These are phyloP conservation scores for Acromyrmex charruanus DNA, from an alignment of 1,140 invertebrate genomes.

Conservation along the genomic window DNA sequence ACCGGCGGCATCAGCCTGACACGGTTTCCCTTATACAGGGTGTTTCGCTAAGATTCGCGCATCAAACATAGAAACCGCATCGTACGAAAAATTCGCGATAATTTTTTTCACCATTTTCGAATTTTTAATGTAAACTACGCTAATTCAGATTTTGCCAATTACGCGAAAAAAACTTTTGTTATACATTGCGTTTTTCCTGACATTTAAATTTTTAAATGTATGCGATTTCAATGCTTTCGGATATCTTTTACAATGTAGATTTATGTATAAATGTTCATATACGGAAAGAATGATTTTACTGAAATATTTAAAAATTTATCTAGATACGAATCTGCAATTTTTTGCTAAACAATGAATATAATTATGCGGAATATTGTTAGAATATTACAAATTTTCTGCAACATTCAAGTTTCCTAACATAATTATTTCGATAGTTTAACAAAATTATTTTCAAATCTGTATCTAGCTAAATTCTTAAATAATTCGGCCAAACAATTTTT, in stretches of 20 bases:
- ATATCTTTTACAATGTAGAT: background rate
- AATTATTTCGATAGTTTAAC: too few species aligned
- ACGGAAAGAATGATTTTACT: too few species aligned
- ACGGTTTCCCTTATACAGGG: conserved; percentile 61
- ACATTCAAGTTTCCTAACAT: too few species aligned
- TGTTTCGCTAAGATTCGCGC: conserved; percentile 21
- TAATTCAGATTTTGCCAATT: background rate
- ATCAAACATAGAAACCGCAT: background rate
- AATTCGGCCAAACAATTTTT: too few species aligned
- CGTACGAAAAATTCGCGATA: background rate
- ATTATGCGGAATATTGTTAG: too few species aligned
- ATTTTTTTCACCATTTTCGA: background rate
- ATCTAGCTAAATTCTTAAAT: too few species aligned
- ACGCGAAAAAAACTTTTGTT: background rate
- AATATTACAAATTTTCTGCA: too few species aligned
- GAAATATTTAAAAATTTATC: too few species aligned
- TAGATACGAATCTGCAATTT: too few species aligned
- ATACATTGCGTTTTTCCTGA: background rate
- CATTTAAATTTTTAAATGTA: background rate
- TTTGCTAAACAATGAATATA: too few species aligned
- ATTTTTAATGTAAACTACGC: background rate
- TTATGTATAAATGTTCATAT: background rate
- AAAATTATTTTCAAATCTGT: too few species aligned
- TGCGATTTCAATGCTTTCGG: background rate
- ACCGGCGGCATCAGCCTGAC: conserved; percentile 77